Evolutionary conservation across 1,140 invertebrate species (phyloP).

Genomic region (Holotrichia oblita): DNA sequence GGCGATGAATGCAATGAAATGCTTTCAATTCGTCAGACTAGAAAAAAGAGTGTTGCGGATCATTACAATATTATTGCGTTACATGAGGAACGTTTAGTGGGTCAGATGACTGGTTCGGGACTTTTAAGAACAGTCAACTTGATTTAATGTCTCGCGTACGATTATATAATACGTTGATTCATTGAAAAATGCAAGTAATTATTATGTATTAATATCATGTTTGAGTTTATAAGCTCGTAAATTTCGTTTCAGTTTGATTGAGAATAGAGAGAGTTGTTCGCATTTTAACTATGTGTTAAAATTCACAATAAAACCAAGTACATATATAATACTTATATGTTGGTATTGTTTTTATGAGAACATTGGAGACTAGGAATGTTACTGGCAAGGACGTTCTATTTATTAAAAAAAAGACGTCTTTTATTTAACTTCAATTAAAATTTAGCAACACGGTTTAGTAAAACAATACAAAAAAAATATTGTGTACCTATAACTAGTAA

Average conservation of each 20-base stretch:
- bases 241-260: neutral
- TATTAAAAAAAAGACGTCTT: too few relatives aligned
- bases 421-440: too few relatives aligned
- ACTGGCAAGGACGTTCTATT: too few relatives aligned
- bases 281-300: too few relatives aligned
- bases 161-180: constrained; percentile 26
- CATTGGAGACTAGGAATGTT: too few relatives aligned
- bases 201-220: neutral
- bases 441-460: too few relatives aligned
- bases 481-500: too few relatives aligned
- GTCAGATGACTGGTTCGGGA: constrained; percentile 14
- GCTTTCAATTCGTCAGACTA: neutral
- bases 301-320: too few relatives aligned
- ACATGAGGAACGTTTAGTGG: constrained; percentile 8
- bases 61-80: neutral
- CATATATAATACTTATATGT: too few relatives aligned
- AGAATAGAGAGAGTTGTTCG: too few relatives aligned
- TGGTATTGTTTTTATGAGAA: too few relatives aligned
- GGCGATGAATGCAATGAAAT: neutral
- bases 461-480: too few relatives aligned
- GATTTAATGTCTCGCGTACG: neutral
- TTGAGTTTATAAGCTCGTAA: neutral
- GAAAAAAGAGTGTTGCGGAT: neutral
- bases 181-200: constrained; percentile 34
- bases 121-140: neutral